Percentiles rank a stretch among this genome's conserved stretches.
These are phyloP conservation scores for Apostichopus leukothele DNA, from an alignment of 53 echinoderm and acorn worm species.

Conservation along the genomic window DNA sequence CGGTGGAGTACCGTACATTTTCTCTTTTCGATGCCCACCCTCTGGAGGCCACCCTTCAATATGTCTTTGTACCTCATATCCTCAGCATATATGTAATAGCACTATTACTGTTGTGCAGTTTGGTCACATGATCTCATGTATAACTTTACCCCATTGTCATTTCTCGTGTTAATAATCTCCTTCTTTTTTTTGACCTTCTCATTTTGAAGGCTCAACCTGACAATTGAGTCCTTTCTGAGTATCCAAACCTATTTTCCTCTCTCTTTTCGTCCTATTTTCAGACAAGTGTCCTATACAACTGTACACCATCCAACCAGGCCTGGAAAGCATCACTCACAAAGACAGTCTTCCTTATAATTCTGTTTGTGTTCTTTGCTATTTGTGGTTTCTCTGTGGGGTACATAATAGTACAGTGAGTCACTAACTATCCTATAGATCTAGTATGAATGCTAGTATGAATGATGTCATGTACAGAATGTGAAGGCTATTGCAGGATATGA, in stretches of 20 bases:
- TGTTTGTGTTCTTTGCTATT: slow-evolving; percentile 83
- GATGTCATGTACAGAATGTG: too few species aligned
- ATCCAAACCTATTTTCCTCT: neutral
- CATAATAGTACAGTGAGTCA: slow-evolving; percentile 72
- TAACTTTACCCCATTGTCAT: too few species aligned
- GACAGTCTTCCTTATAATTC: slow-evolving; percentile 78
- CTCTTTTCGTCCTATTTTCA: neutral
- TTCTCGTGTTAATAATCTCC: neutral
- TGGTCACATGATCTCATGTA: too few species aligned
- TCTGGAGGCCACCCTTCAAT: too few species aligned
- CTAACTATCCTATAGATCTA: neutral
- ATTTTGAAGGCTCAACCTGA: too few species aligned
- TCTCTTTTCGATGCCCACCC: too few species aligned
- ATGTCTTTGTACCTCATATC: too few species aligned
- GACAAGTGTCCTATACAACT: slow-evolving; percentile 61
- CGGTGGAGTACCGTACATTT: too few species aligned
- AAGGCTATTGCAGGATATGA: too few species aligned
- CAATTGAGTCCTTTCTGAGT: too few species aligned
- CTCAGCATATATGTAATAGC: too few species aligned
- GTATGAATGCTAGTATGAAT: neutral
- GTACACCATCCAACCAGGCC: slow-evolving; percentile 84
- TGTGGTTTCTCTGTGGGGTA: slow-evolving; percentile 73
- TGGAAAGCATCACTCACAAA: slow-evolving; percentile 85
- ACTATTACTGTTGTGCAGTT: too few species aligned
- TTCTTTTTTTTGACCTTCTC: neutral